Evolutionary conservation across 1,140 invertebrate genomes (phyloP), one percentile per base, ranked within the genome.

Genomic region (Drosophila oshimai): DNA sequence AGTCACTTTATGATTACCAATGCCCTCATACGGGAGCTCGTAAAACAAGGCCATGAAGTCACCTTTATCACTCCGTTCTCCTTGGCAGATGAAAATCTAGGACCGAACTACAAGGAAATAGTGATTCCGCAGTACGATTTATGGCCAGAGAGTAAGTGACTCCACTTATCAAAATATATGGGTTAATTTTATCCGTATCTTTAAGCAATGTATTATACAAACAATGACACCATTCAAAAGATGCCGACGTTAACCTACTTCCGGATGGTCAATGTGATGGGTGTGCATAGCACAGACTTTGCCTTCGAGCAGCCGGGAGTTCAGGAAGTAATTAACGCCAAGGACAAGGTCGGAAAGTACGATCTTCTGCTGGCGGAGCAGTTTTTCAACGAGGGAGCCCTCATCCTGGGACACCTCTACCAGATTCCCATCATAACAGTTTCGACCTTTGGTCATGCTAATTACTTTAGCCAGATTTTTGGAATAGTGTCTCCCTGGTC

Each of bases 281-380:
- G 90, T 0, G 1, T 72, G 0, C 26, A 39, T 9, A 81, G 50
- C 5, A 91, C 89, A 0, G 80, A 91, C 24, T 79, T 88, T 46
- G 90, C 84, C 1, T 80, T 92, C 4, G 79, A 90, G 4, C 84
- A 91, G 17, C 76, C 87, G 0, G 72, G 76, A 47, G 49, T 92
- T 0, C 76, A 91, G 71, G 55, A 83, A 0, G 34, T 92, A 1
- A 80, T 92, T 12, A 71, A 90, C 26, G 74, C 64, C 22, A 73
- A 64, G 13, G 57, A 91, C 20, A 89, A 88, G 3, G 57, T 78
- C 0, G 72, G 86, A 4, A 80, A 90, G 46, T 92, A 89, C 36
- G 92, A 92, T 81, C 29, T 92, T 0, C 70, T 92, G 0, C 53
- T 92, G 22, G 70, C 77, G 0, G 91, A 92, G 31, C 72, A 89